Conservation (phyloP, 2,797 vertebrate genomes). For the Pampus argenteus region DNA sequence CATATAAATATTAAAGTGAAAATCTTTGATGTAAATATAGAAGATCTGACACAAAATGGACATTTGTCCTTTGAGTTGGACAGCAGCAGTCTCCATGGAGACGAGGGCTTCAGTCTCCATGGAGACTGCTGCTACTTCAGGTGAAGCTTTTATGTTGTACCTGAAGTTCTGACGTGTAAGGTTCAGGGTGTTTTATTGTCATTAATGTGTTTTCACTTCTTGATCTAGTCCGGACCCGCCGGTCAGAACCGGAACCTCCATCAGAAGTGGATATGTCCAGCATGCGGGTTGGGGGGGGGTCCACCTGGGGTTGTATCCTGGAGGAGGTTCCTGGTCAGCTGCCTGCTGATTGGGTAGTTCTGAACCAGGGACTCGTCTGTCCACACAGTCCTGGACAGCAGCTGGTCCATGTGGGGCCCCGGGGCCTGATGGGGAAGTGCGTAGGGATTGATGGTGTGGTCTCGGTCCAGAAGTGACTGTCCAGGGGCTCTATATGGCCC, state of each 20-base stretch:
- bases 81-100: too few species aligned
- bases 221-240: not conserved
- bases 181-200: too few species aligned
- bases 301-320: constrained; percentile 31
- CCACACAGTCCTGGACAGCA: constrained; percentile 61
- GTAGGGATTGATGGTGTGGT: constrained; percentile 44
- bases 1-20: not conserved
- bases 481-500: constrained; percentile 26
- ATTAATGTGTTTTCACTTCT: too few species aligned
- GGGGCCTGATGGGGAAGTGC: constrained; percentile 40
- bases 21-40: not conserved
- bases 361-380: constrained; percentile 45
- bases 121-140: not conserved
- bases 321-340: constrained; percentile 41
- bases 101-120: too few species aligned
- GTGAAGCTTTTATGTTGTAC: not conserved
- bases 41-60: not conserved
- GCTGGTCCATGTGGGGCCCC: constrained; percentile 61
- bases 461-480: constrained; percentile 43
- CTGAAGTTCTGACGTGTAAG: not conserved
- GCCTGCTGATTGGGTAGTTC: constrained; percentile 52
- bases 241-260: not conserved
- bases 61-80: too few species aligned
- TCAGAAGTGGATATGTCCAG: constrained; percentile 64
- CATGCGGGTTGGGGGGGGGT: not conserved